A percentile compares a stretch with the other conserved stretches of the same genome.
phyloP scores from a whole-genome alignment of 2,113 vertebrate genomes.

The Ptyas mucosa region DNA sequence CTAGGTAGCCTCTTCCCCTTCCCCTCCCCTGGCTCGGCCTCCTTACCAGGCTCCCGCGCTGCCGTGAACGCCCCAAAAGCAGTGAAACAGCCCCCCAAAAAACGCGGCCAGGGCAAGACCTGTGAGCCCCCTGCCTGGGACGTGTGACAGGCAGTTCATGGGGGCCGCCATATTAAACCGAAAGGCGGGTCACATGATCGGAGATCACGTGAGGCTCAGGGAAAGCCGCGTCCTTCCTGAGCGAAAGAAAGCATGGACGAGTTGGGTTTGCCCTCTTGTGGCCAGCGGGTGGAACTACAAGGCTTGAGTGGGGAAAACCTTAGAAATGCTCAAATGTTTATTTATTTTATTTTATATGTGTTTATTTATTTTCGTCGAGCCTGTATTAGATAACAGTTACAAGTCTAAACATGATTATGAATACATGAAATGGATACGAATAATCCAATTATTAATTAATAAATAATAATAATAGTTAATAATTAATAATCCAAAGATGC shows the following conservation, averaged over 20 bases:
- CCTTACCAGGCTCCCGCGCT: slow-evolving; percentile 35
- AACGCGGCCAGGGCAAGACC: not conserved
- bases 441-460: no score
- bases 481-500: no score
- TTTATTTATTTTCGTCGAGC: no score
- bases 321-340: not conserved
- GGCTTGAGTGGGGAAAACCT: not conserved
- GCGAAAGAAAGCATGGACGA: no score
- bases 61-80: slow-evolving; percentile 16
- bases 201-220: slow-evolving; percentile 12
- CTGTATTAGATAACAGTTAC: no score
- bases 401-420: no score
- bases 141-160: not conserved
- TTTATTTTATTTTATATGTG: no score
- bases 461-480: no score
- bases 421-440: no score
- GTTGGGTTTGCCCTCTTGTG: not conserved
- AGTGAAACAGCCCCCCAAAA: slow-evolving; percentile 3
- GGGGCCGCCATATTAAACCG: slow-evolving; percentile 51
- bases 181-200: not conserved
- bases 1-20: rapidly evolving
- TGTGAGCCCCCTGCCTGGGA: rapidly evolving
- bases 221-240: not conserved
- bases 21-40: not conserved
- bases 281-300: not conserved